These are phyloP conservation scores for Tiliacea citrago DNA, from an alignment of 2,888 invertebrate species.

Conservation along the genomic window DNA sequence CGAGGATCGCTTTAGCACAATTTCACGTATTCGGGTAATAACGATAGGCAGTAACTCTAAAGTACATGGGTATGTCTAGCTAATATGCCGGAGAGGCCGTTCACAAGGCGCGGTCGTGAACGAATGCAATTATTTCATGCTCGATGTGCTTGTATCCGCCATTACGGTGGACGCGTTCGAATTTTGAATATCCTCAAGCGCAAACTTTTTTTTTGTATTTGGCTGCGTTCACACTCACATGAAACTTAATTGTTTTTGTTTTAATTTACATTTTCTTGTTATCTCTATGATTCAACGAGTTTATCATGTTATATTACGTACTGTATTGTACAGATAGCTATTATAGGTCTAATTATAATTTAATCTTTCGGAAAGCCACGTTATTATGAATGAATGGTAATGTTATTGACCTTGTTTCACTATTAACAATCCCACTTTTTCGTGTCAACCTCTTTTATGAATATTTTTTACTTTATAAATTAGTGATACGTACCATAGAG, in stretches of 20 bases:
- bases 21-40: constrained; percentile 82
- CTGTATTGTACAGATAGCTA: constrained; percentile 34
- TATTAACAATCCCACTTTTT: constrained; percentile 53
- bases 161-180: constrained; percentile 78
- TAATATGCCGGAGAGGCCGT: constrained; percentile 78
- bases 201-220: constrained; percentile 39
- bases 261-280: constrained; percentile 54
- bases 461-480: not conserved
- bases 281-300: constrained; percentile 58
- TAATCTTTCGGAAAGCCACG: constrained; percentile 68
- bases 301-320: constrained; percentile 46
- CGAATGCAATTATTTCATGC: constrained; percentile 87
- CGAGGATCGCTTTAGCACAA: constrained; percentile 71
- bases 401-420: constrained; percentile 71
- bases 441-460: constrained; percentile 28
- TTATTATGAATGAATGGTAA: constrained; percentile 77
- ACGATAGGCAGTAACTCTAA: constrained; percentile 78
- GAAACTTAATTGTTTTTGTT: constrained; percentile 47
- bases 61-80: constrained; percentile 78
- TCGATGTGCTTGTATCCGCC: constrained; percentile 83
- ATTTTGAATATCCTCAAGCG: constrained; percentile 67
- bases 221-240: constrained; percentile 28
- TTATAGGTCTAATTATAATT: constrained; percentile 56
- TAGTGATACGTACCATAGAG: not conserved
- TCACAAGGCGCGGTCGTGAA: constrained; percentile 84